These are phyloP conservation scores for Kradibia gibbosae DNA, from an alignment of 1,140 invertebrate genomes.

Conservation along the genomic window DNA sequence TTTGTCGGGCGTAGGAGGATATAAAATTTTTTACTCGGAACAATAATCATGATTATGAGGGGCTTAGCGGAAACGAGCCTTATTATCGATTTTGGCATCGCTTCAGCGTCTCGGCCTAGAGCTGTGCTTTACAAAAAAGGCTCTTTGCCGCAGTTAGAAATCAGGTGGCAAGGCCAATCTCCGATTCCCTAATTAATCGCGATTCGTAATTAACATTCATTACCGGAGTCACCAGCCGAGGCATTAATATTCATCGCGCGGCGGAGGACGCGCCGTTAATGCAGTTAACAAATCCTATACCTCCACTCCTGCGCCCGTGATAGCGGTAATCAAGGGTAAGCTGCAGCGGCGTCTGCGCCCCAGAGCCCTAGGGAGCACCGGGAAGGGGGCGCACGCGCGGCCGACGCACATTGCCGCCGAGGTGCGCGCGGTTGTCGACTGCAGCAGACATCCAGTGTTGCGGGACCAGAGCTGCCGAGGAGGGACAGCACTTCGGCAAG, in stretches of 20 bases:
- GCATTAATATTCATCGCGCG: conserved; percentile 13
- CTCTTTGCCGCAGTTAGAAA: too few species aligned
- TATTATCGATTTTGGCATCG: neutral
- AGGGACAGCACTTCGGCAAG: neutral
- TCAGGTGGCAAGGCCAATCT: neutral
- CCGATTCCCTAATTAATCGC: conserved; percentile 13
- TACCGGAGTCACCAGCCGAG: neutral
- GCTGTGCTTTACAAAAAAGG: too few species aligned
- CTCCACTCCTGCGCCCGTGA: too few species aligned
- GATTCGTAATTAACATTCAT: conserved; percentile 8
- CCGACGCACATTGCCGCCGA: neutral
- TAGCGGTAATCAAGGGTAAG: conserved; percentile 11
- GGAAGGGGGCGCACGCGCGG: neutral
- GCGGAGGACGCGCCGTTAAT: neutral
- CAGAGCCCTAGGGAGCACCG: neutral
- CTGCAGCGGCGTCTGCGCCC: neutral
- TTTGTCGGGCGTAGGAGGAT: neutral
- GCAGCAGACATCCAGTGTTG: neutral
- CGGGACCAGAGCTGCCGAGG: neutral
- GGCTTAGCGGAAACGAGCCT: neutral
- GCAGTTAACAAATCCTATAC: conserved; percentile 17
- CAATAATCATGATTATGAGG: neutral
- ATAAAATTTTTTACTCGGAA: neutral
- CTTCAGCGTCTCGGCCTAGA: neutral
- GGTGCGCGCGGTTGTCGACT: neutral